Conservation (phyloP, 2,888 invertebrate species). For the Furcula furcula region DNA sequence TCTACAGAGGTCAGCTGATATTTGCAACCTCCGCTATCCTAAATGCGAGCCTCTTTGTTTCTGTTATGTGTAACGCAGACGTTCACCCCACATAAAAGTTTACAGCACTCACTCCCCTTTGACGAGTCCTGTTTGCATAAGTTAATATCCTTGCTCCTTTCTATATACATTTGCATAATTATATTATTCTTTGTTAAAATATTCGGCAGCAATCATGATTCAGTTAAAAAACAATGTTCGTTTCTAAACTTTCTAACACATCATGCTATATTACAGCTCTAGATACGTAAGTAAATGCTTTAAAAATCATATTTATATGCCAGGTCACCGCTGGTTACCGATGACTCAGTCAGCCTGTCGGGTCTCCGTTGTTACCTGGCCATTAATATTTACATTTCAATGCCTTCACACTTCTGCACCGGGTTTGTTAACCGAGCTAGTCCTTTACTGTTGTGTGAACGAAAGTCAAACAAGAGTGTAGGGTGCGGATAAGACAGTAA, state of each 20-base stretch:
- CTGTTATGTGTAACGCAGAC: constrained; percentile 32
- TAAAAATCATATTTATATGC: background rate
- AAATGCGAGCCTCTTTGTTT: constrained; percentile 48
- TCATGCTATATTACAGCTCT: too few relatives aligned
- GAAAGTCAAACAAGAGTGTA: constrained; percentile 11
- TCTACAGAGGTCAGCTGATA: constrained; percentile 83
- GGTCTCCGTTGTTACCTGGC: constrained; percentile 24
- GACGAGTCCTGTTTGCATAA: constrained; percentile 20
- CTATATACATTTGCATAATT: constrained; percentile 2
- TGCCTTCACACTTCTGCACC: constrained; percentile 10
- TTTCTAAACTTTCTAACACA: background rate
- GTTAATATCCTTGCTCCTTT: constrained; percentile 15
- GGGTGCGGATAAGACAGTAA: constrained; percentile 23
- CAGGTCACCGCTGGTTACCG: constrained; percentile 9
- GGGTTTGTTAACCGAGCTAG: constrained; percentile 24
- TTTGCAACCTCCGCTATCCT: constrained; percentile 38
- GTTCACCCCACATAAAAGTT: constrained; percentile 19
- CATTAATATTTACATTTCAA: constrained; percentile 36
- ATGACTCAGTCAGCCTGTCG: constrained; percentile 26
- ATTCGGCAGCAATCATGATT: background rate
- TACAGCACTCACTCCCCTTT: constrained; percentile 18
- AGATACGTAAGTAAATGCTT: background rate
- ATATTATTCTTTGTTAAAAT: background rate
- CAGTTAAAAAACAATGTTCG: background rate
- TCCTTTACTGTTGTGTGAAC: constrained; percentile 24